These are phyloP conservation scores for Spheniscus humboldti DNA, from an alignment of 2,797 vertebrate genomes.

Conservation along the genomic window DNA sequence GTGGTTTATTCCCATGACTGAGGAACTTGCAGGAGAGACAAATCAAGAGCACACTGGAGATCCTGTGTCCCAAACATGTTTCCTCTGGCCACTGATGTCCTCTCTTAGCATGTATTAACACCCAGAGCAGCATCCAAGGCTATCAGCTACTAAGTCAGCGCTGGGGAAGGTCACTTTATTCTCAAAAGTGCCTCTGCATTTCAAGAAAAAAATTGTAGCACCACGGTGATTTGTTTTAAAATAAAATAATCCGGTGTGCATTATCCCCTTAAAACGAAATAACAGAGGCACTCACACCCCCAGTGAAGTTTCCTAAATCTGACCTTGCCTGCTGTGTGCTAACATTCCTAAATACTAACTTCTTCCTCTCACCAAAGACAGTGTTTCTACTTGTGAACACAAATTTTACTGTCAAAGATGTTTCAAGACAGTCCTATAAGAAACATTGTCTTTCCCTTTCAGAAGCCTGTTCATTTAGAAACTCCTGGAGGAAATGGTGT, in stretches of 20 bases:
- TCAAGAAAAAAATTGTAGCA: conserved; percentile 77
- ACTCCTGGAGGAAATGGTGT: conserved; percentile 65
- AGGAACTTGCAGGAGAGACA: conserved; percentile 57
- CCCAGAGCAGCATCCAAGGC: conserved; percentile 70
- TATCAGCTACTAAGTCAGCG: conserved; percentile 68
- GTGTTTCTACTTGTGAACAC: conserved; percentile 48
- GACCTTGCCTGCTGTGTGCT: conserved; percentile 57
- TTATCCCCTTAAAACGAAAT: conserved; percentile 72
- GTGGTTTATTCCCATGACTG: conserved; percentile 14
- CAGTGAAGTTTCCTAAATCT: conserved; percentile 56
- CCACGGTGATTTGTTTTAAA: conserved; percentile 79
- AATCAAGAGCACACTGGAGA: conserved; percentile 65
- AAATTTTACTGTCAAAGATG: conserved; percentile 58
- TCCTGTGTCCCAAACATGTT: conserved; percentile 43
- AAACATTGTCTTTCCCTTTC: conserved; percentile 59
- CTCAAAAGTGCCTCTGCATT: conserved; percentile 78
- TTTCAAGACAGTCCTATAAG: conserved; percentile 60
- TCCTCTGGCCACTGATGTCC: conserved; percentile 45
- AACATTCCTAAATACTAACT: conserved; percentile 35
- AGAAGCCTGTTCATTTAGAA: conserved; percentile 65
- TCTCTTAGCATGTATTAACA: conserved; percentile 46
- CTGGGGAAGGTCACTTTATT: conserved; percentile 80
- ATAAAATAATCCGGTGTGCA: conserved; percentile 73
- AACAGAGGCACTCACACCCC: conserved; percentile 74
- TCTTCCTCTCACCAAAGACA: conserved; percentile 43